Percentiles rank a stretch among this genome's conserved stretches.
Conservation (phyloP, 2,797 vertebrate species). For the Peromyscus aztecus region DNA sequence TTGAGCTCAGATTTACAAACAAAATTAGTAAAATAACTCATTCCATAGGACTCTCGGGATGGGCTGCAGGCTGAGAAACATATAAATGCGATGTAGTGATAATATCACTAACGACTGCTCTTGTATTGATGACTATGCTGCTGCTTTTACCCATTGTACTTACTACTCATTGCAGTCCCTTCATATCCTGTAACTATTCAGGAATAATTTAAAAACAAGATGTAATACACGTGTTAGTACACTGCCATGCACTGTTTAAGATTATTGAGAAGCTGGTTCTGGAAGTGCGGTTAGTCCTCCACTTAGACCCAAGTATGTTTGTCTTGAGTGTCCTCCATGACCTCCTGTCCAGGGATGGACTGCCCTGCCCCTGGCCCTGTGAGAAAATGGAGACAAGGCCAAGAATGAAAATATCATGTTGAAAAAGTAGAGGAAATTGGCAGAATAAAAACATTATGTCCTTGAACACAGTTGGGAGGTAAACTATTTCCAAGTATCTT, state of each 20-base stretch:
- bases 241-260: not conserved
- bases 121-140: not conserved
- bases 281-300: not conserved
- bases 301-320: not conserved
- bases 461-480: not conserved
- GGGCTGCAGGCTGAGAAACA: not conserved
- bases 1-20: not conserved
- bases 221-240: not conserved
- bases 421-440: not conserved
- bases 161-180: not conserved
- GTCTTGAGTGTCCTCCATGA: not conserved
- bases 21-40: not conserved
- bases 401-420: not conserved
- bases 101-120: not conserved
- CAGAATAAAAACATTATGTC: not conserved
- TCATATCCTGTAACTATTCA: not conserved
- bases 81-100: not conserved
- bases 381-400: not conserved
- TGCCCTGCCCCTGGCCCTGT: not conserved
- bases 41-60: not conserved
- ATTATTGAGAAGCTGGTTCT: not conserved
- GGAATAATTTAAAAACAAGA: not conserved
- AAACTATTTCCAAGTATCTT: not conserved
- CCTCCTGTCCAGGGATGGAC: not conserved
- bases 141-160: not conserved